Evolutionary conservation across 2,113 vertebrate genomes (phyloP).

Genomic region (Labeo catla): DNA sequence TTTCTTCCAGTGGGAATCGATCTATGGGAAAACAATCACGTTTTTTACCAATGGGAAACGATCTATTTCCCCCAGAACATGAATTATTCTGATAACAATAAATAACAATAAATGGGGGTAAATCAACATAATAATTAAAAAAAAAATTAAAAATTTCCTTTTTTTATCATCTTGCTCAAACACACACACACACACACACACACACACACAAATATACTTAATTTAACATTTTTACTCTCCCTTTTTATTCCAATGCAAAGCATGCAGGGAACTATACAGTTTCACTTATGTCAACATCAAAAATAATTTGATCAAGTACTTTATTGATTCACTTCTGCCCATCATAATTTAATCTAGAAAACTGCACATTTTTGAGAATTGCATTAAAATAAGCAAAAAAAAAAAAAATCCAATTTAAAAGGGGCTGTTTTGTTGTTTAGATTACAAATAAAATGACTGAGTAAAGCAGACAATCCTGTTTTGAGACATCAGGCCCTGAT

Average conservation of each 20-base stretch:
- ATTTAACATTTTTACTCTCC: background rate
- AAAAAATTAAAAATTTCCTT: too few species aligned
- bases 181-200: too few species aligned
- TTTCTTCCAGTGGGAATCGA: too few species aligned
- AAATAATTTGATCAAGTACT: background rate
- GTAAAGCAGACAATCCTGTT: background rate
- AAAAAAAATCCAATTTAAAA: background rate
- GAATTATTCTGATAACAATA: too few species aligned
- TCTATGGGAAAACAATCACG: too few species aligned
- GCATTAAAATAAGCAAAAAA: background rate
- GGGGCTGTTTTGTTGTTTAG: background rate
- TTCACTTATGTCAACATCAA: background rate
- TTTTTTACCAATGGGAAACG: too few species aligned
- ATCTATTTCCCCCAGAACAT: too few species aligned
- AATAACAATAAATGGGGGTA: too few species aligned
- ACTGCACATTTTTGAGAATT: too few species aligned
- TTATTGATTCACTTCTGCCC: background rate
- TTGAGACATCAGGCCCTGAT: background rate
- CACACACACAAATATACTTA: background rate
- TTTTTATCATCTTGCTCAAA: too few species aligned
- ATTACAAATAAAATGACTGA: background rate
- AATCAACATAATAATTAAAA: too few species aligned
- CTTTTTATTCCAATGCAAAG: background rate
- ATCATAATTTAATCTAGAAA: background rate
- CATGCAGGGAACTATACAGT: background rate